These are phyloP conservation scores for Zelleria hepariella DNA, from an alignment of 2,888 invertebrate species.

Conservation along the genomic window DNA sequence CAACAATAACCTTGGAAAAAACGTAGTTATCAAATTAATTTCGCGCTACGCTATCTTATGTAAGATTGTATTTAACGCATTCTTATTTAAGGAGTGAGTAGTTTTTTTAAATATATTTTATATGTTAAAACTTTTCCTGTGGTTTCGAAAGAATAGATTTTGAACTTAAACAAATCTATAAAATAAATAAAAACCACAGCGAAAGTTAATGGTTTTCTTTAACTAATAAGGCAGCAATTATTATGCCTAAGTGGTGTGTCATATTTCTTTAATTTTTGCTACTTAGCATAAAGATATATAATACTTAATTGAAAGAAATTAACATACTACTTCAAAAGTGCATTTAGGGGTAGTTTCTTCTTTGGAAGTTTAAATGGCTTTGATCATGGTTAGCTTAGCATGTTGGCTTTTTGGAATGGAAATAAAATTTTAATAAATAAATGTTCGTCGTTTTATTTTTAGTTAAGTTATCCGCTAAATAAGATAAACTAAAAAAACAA, in stretches of 20 bases:
- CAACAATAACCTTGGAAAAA: background rate
- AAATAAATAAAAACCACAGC: slow-evolving; percentile 31
- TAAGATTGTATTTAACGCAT: slow-evolving; percentile 21
- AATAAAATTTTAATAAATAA: slow-evolving; percentile 43
- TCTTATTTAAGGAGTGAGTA: slow-evolving; percentile 24
- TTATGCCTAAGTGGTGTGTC: slow-evolving; percentile 56
- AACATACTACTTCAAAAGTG: slow-evolving; percentile 49
- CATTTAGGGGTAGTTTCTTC: slow-evolving; percentile 49
- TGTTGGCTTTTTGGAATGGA: slow-evolving; percentile 64
- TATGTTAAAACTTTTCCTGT: slow-evolving; percentile 36
- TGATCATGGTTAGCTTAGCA: slow-evolving; percentile 47
- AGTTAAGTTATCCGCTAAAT: no score
- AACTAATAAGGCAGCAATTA: slow-evolving; percentile 30
- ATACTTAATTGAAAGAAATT: slow-evolving; percentile 40
- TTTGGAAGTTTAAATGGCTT: slow-evolving; percentile 22
- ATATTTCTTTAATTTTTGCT: slow-evolving; percentile 54
- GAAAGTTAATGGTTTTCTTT: slow-evolving; percentile 35
- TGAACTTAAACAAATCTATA: slow-evolving; percentile 13
- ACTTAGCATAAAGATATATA: slow-evolving; percentile 11
- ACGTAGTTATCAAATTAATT: background rate
- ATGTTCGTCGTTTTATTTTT: background rate
- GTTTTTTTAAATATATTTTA: slow-evolving; percentile 13
- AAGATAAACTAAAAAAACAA: no score
- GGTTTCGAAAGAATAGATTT: slow-evolving; percentile 21
- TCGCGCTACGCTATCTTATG: background rate